Base-by-base conservation (phyloP, 2,888 invertebrate species). In the Euspilapteryx auroguttella region DNA sequence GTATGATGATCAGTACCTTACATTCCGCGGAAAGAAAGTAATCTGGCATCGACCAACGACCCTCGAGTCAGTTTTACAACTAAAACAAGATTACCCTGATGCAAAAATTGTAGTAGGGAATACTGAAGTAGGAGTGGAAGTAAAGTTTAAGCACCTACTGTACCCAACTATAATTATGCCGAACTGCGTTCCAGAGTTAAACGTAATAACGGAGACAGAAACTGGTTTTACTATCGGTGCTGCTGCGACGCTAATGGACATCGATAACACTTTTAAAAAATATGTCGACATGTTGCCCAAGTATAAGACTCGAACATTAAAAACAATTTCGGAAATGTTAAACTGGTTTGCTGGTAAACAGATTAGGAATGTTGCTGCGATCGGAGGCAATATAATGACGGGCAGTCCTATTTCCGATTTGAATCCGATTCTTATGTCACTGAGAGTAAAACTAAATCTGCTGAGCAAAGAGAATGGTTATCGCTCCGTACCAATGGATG, bases 321-420 rank as follows among this genome's bases (percentile, higher is more conserved):
- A 62, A 40, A 82, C 87, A 20, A 81, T 92, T 20, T 75, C 87
- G 1, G 80, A 88, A 29, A 96, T 96, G 89, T 68, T 97, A 26
- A 85, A 92, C 50, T 94, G 89, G 85, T 97, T 97, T 78, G 96
- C 94, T 25, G 94, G 96, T 6, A 92, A 90, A 53, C 97, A 97
- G 65, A 94, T 97, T 32, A 79, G 96, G 43, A 97, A 94, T 55
- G 94, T 94, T n/a, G 95, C 94, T 23, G 86, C 91, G 9, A 64
- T 96, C 24, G 95, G 92, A 24, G 95, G 96, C 11, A 96, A 96
- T 50, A 89, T 97, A 37, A 93, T 95, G 83, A 95, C 95, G 0
- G 91, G 92, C 12, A 95, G 95, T 65, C 96, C 96, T 0, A 96
- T 96, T 51, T 95, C 95, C 0, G 97, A 97, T 64, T 78, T 97